Evolutionary conservation across 2,797 vertebrate species (phyloP).

Genomic region (Falco concolor): DNA sequence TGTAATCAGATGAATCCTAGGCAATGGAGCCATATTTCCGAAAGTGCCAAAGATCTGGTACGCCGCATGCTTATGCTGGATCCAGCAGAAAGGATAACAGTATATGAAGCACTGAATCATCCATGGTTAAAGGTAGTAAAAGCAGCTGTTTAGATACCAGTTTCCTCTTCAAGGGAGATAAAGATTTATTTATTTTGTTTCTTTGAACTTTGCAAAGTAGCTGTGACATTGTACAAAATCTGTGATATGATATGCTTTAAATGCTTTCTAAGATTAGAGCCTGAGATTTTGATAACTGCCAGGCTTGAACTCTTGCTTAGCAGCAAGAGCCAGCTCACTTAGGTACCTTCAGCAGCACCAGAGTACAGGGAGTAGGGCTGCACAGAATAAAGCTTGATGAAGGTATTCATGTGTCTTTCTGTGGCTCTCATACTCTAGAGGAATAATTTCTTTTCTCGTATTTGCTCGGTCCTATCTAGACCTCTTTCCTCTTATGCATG

Average conservation of each 20-base stretch:
- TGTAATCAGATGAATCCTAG: constrained; percentile 91
- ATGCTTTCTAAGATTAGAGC: background rate
- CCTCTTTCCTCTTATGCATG: background rate
- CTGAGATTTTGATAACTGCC: background rate
- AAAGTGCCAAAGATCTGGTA: constrained; percentile 98
- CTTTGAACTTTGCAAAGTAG: background rate
- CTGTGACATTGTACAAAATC: background rate
- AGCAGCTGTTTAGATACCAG: background rate
- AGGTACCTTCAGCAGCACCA: background rate
- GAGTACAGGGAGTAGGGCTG: background rate
- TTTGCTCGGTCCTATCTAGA: background rate
- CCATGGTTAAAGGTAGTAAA: constrained; percentile 95
- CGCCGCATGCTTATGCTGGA: constrained; percentile 99
- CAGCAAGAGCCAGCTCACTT: background rate
- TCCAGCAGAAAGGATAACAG: constrained; percentile 97
- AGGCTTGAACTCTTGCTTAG: background rate
- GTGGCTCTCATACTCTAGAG: background rate
- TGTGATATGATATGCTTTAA: background rate
- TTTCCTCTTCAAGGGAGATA: background rate
- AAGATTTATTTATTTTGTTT: background rate
- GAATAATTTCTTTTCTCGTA: background rate
- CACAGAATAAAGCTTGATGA: background rate
- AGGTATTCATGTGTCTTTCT: background rate
- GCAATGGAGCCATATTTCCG: constrained; percentile 97
- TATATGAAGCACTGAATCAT: constrained; percentile 97